Evolutionary conservation across 2,113 vertebrate species (phyloP), one percentile per base, ranked within the genome.

Genomic region (Perccottus glenii): DNA sequence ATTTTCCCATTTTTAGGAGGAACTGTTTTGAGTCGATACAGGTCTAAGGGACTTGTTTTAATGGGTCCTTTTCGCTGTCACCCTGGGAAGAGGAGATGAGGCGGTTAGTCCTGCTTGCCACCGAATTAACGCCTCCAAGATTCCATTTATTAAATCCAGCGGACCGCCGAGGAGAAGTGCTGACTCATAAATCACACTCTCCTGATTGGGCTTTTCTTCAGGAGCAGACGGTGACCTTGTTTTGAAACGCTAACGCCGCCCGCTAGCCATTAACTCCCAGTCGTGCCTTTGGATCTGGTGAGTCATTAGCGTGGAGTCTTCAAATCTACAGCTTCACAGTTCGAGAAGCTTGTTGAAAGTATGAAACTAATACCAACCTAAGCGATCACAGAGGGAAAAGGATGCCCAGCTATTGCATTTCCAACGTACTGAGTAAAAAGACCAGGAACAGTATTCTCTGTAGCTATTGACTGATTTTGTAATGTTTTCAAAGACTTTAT

Each of bases 101-200:
- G 47, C 73, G 71, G 42, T 79, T 52, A 77, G 63, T 32, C 46
- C 43, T 62, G 53, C 59, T 62, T 68, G 56, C 67, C 68, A 59
- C 56, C 75, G 65, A 69, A 79, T 79, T 71, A 84, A 67, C 51
- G 16, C 61, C 60, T 62, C 67, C 56, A 27, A 71, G n/a, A 73
- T 82, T 53, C 50, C 78, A 80, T 75, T 88, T 70, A 86, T 86
- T 85, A 83, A 56, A 46, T 59, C 60, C n/a, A 36, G 52, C 66
- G 6, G 11, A 15, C 66, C 59, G 42, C 11, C 33, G 51, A 4
- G 35, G 74, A 68, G 81, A 67, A 51, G 32, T 0, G 64, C 74
- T 15, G 69, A 82, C 66, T 87, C 82, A 81, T 87, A 85, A 81
- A 87, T 90, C 86, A 83, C 75, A 61, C 6, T 42, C 33, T 60